Evolutionary conservation across 2,797 vertebrate genomes (phyloP), one percentile per base, ranked within the genome.

Genomic region (Bucorvus abyssinicus): DNA sequence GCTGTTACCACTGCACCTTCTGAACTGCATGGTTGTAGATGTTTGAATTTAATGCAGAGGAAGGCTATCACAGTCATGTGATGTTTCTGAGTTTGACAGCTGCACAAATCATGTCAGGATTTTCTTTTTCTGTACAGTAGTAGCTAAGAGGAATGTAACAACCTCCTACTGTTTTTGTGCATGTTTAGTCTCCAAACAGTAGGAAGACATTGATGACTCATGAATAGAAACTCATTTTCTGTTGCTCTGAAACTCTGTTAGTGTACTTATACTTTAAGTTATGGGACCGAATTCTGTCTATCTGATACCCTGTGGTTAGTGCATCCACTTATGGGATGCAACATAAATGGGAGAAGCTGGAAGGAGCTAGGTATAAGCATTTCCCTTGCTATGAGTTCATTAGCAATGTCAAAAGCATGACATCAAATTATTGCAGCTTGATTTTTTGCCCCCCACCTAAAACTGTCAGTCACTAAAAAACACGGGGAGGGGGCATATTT

Each of bases 101-200:
- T 45, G 67, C 59, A 92, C 75, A 89, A 67, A 73, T 92, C 75
- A 63, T 2, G 0, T 87, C 84, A 89, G 63, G 56, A 65, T 44
- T 87, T 94, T 94, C 55, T 84, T 79, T 79, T 90, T 67, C 75
- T 38, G 8, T 90, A 36, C 40, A 56, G 74, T 44, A 69, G 63
- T 29, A 92, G 44, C 44, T 91, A 63, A 84, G 18, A 61, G 55
- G 81, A 94, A 79, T 70, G 36, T 79, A 96, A 88, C 65, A 92
- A 60, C 50, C 78, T 89, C 89, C 91, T 84, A 21, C 81, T 73
- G 55, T 0, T 79, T 89, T 84, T 73, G 38, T 82, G 47, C 84
- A 59, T 87, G 87, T 90, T 95, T 87, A 73, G 70, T 92, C 81
- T 92, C 90, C 4, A 2, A 94, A 65, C n/a, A 79, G 74, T 7